Conservation (phyloP, 2,888 invertebrate genomes). For the Melipona beecheii region DNA sequence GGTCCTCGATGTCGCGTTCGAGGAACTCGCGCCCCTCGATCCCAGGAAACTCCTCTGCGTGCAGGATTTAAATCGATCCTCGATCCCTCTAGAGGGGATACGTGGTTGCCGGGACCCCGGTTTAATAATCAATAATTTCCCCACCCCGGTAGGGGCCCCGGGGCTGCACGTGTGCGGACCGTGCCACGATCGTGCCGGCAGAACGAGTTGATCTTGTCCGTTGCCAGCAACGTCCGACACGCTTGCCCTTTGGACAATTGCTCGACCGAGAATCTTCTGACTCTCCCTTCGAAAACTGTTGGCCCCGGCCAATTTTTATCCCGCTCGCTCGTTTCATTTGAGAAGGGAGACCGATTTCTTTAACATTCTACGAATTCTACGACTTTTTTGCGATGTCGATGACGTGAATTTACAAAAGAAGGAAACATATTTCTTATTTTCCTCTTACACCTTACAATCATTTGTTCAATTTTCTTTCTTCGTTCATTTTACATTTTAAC, state of each 20-base stretch:
- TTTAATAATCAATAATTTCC: conserved; percentile 82
- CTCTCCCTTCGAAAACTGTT: conserved; percentile 48
- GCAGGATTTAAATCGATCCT: conserved; percentile 11
- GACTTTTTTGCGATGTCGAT: too few species aligned
- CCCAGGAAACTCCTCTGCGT: conserved; percentile 20
- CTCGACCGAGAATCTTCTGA: conserved; percentile 4
- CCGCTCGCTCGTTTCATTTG: conserved; percentile 68
- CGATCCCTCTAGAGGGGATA: not conserved
- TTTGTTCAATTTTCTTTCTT: too few species aligned
- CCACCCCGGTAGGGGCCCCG: conserved; percentile 62
- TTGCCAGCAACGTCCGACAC: not conserved
- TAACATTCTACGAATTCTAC: too few species aligned
- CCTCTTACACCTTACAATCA: too few species aligned
- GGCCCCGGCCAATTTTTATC: conserved; percentile 43
- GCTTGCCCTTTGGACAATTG: conserved; percentile 18
- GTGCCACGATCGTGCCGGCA: conserved; percentile 73
- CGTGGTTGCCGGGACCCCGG: conserved; percentile 62
- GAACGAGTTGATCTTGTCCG: conserved; percentile 69
- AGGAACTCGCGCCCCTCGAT: not conserved
- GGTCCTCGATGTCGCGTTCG: not conserved
- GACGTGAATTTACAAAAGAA: too few species aligned
- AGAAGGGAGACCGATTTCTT: not conserved
- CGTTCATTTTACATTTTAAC: too few species aligned
- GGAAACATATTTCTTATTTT: too few species aligned
- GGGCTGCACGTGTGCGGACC: conserved; percentile 78